Percentiles rank a stretch among this genome's conserved stretches.
Conservation (phyloP, 2,888 invertebrate genomes). For the Acrocera orbiculus region DNA sequence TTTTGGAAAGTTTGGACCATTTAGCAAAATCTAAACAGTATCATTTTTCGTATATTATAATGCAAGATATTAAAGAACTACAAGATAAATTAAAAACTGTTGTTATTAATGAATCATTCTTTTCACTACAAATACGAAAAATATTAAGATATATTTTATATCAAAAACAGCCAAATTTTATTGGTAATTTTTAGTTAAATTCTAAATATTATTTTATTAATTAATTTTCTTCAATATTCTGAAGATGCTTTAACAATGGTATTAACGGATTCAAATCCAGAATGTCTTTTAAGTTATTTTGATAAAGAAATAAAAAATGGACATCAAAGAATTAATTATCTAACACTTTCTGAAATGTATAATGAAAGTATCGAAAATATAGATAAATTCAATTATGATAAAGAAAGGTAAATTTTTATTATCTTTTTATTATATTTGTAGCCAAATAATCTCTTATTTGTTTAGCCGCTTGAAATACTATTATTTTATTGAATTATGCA, state of each 20-base stretch:
- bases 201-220: not conserved
- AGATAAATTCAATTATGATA: no score
- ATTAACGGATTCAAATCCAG: slow-evolving; percentile 19
- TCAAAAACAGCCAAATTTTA: slow-evolving; percentile 24
- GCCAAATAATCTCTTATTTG: no score
- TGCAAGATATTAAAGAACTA: slow-evolving; percentile 22
- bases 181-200: slow-evolving; percentile 16
- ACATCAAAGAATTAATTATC: slow-evolving; percentile 24
- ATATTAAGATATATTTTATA: slow-evolving; percentile 23
- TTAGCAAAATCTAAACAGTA: slow-evolving; percentile 26
- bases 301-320: slow-evolving; percentile 23
- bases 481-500: slow-evolving; percentile 28
- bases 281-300: slow-evolving; percentile 19
- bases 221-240: not conserved
- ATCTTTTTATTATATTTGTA: no score
- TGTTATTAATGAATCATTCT: slow-evolving; percentile 19
- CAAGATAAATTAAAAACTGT: slow-evolving; percentile 17
- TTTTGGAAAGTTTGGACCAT: slow-evolving; percentile 22
- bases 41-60: slow-evolving; percentile 23
- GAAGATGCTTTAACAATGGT: slow-evolving; percentile 25
- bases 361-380: no score
- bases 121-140: slow-evolving; percentile 21
- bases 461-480: slow-evolving; percentile 26
- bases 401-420: no score
- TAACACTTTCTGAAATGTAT: no score